Conservation (phyloP, 53 echinoderm and acorn worm species). For the Hippasteria phrygiana region DNA sequence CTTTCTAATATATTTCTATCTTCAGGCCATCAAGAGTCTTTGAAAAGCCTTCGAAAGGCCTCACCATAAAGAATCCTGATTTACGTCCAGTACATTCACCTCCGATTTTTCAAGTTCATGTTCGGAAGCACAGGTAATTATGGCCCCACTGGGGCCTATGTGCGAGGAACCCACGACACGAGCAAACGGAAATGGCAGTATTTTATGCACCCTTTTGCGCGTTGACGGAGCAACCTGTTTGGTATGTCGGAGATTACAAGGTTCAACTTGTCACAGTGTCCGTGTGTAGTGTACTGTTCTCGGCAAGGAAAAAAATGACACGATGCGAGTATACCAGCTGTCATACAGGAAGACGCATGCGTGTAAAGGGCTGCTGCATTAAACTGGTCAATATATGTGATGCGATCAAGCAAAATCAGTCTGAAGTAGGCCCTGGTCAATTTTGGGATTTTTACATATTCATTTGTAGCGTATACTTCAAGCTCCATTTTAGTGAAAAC, state of each 20-base stretch:
- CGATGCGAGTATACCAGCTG: too few relatives aligned
- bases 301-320: not conserved
- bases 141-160: slow-evolving; percentile 26
- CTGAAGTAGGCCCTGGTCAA: too few relatives aligned
- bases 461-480: too few relatives aligned
- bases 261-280: slow-evolving; percentile 21
- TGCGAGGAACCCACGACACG: slow-evolving; percentile 9
- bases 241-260: too few relatives aligned
- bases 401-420: too few relatives aligned
- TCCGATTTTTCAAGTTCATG: slow-evolving; percentile 34
- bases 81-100: slow-evolving; percentile 43
- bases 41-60: not conserved
- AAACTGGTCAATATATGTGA: too few relatives aligned
- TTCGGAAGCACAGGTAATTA: slow-evolving; percentile 37
- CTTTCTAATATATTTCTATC: too few relatives aligned
- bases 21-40: too few relatives aligned
- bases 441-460: too few relatives aligned
- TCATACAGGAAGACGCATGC: too few relatives aligned
- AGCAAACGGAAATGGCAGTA: slow-evolving; percentile 36
- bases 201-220: not conserved
- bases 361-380: too few relatives aligned
- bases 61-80: not conserved
- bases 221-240: slow-evolving; percentile 47
- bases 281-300: not conserved
- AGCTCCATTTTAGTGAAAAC: too few relatives aligned